A percentile compares a stretch with the other conserved stretches of the same genome.
These are phyloP conservation scores for Hermetia illucens DNA, from an alignment of 1,140 invertebrate species.

Conservation along the genomic window DNA sequence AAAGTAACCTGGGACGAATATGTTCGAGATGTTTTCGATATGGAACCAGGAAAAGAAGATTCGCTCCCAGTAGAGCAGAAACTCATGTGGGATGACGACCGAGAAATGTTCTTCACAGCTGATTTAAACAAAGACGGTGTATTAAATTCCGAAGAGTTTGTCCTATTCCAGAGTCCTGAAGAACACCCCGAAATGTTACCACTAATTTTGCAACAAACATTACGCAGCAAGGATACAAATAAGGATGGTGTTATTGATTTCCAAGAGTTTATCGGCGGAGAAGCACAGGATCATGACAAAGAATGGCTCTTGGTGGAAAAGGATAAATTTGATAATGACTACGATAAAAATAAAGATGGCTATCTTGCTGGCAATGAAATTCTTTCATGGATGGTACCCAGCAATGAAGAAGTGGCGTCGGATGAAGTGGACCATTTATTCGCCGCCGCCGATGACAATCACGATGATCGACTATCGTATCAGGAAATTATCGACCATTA, in stretches of 20 bases:
- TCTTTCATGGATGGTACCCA: conserved; percentile 79
- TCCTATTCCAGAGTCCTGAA: conserved; percentile 85
- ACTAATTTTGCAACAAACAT: conserved; percentile 65
- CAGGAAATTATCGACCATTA: conserved; percentile 80
- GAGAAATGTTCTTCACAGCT: conserved; percentile 71
- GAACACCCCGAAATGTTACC: conserved; percentile 82
- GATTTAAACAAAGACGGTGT: conserved; percentile 72
- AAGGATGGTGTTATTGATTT: conserved; percentile 71
- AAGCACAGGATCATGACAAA: conserved; percentile 56
- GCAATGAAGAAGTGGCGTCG: conserved; percentile 75
- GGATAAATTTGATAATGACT: conserved; percentile 79
- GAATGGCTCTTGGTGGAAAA: conserved; percentile 75
- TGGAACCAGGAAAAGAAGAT: conserved; percentile 39
- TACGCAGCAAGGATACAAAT: conserved; percentile 75
- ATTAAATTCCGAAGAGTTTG: conserved; percentile 68
- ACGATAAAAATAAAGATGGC: conserved; percentile 80
- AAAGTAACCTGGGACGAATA: conserved; percentile 81
- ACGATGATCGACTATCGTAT: conserved; percentile 68
- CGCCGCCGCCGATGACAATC: conserved; percentile 73
- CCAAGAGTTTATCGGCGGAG: conserved; percentile 68
- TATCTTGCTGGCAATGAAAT: conserved; percentile 67
- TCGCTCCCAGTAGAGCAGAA: conserved; percentile 35
- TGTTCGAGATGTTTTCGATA: conserved; percentile 63
- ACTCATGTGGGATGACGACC: conserved; percentile 60
- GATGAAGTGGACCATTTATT: conserved; percentile 90